Base-by-base conservation (phyloP, 2,113 vertebrate genomes). In the Donacobius atricapilla region DNA sequence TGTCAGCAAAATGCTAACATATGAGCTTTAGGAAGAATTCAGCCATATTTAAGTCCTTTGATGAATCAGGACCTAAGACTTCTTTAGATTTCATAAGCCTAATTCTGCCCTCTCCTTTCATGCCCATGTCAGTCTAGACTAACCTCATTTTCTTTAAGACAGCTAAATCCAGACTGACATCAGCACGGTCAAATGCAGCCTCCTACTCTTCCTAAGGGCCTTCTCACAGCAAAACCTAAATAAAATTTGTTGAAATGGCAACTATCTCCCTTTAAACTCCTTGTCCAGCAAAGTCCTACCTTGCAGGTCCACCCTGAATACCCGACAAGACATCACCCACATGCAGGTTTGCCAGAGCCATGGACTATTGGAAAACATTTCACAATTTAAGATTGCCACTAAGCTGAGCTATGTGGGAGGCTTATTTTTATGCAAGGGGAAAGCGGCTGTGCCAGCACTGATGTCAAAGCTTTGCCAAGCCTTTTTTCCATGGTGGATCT, bases 1-100 rank as follows among this genome's bases (percentile, higher is more conserved):
- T 81, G 68, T 95, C 94, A 96, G 95, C 92, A 88, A 96, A 95
- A 97, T 75, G 56, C 72, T 83, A 96, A 90, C 75, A 63, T 48
- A 66, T 7, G 30, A 47, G 90, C 83, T 93, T 95, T 68, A 71
- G 84, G 39, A 97, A 92, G 54, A 93, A 97, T 83, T 90, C 86
- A 73, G 63, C 50, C 39, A 65, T 8, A 3, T 17, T 92, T 50
- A 92, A 93, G n/a, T 51, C 56, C 90, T 92, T 90, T 86, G 90
- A 96, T 92, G 86, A 94, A 96, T 83, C 90, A 66, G 44, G 68
- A 92, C 95, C 89, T 37, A 94, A 95, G 93, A 95, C 84, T 91
- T 89, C 89, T 91, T 93, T 61, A 87, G 87, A 85, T 76, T 72
- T 61, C 3, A 4, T 76, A 89, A 95, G 78, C 81, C 93, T 93